Evolutionary conservation across 1,140 invertebrate species (phyloP), one percentile per base, ranked within the genome.

Genomic region (Tetragnatha versicolor): DNA sequence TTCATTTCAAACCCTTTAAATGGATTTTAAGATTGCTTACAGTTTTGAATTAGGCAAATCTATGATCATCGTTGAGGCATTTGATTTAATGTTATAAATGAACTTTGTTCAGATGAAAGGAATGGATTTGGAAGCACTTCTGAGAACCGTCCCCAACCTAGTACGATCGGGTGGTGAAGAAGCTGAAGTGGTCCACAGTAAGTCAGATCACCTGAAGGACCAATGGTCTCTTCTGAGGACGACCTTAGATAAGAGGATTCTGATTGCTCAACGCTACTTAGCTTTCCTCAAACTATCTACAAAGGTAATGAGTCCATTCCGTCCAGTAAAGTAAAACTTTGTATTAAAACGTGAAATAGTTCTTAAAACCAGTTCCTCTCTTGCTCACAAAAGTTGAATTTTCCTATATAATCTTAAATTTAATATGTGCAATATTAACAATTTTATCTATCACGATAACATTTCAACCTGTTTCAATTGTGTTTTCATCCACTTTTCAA

Each of bases 271-370:
- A 69, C 83, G 90, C 68, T 93, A 93, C 82, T 89, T 92, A 37
- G 89, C 92, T 79, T 93, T 94, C 85, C 92, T 93, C 81, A 88
- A 90, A 82, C 87, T 90, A 29, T 90, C 91, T 37, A 89, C 90
- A 49, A 88, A 91, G 82, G 87, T 87, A 81, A 77, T 22, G 35
- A 42, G 3, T 1, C 12, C 42, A 2, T 47, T 1, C 3, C 3
- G 3, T n/a, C n/a, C n/a, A n/a, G n/a, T n/a, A n/a, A n/a, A n/a
- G n/a, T n/a, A n/a, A n/a, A n/a, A n/a, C n/a, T n/a, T n/a, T n/a
- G n/a, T n/a, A n/a, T n/a, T n/a, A n/a, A n/a, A n/a, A n/a, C n/a
- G n/a, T n/a, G n/a, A n/a, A n/a, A n/a, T n/a, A n/a, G n/a, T n/a
- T n/a, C n/a, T n/a, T n/a, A n/a, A n/a, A n/a, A n/a, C n/a, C n/a